Evolutionary conservation across 2,113 vertebrate genomes (phyloP), one percentile per base, ranked within the genome.

Genomic region (Tricholaema leucomelas): DNA sequence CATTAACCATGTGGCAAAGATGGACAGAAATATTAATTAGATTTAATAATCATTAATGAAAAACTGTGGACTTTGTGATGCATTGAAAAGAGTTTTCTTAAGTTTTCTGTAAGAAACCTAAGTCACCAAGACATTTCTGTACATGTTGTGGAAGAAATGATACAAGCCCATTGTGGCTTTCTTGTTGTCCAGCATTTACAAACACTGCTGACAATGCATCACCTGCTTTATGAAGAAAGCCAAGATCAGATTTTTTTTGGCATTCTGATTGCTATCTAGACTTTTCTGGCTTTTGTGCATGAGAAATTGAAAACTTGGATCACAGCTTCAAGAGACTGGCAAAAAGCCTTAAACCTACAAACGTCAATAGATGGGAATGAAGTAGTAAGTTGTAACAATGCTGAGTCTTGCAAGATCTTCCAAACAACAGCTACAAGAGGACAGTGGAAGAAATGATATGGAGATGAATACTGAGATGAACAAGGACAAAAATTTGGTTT

Each of bases 331-430:
- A 81, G 85, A 83, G 64, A 5, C 1, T 44, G 72, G 94, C 71
- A 94, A 83, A 89, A 94, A 86, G 67, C 76, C 71, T 65, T 74
- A 82, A 89, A 80, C 58, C 25, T 82, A 85, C 54, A 90, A 46
- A 85, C 80, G 78, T 72, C 74, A 87, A 64, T 54, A 92, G 91
- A 88, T 35, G 74, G 58, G 71, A 84, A 85, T 85, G 87, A 92
- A 85, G 76, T 94, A 60, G 63, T 88, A 65, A 66, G 77, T 86
- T 85, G 44, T 75, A 81, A 84, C 25, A 90, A 75, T 85, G 83
- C 54, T 91, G 75, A 82, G 73, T 61, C 82, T 60, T 19, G 52
- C 74, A 81, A 84, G 69, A 65, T 83, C 73, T 80, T 72, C 67
- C 52, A 85, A 58, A 70, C 79, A 81, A 55, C 76, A 83, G 75